Evolutionary conservation across 2,888 invertebrate genomes (phyloP).

Genomic region (Rhopalosiphum nymphaeae): DNA sequence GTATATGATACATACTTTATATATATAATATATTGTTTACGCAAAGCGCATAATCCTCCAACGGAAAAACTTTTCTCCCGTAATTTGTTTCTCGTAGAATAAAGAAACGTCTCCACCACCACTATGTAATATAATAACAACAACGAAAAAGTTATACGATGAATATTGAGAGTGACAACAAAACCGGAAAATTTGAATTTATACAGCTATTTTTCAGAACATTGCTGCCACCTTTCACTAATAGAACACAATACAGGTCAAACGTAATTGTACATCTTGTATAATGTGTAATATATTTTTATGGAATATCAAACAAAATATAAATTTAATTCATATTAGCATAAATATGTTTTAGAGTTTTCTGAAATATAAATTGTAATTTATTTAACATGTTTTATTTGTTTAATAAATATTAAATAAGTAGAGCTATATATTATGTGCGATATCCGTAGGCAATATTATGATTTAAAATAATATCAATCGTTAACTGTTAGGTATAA

Average conservation of each 20-base stretch:
- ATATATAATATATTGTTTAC: neutral
- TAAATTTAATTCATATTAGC: neutral
- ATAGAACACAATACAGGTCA: conserved; percentile 3
- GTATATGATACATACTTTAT: neutral
- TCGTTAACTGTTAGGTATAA: neutral
- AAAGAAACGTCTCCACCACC: conserved; percentile 33
- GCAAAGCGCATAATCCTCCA: conserved; percentile 2
- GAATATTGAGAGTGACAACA: conserved; percentile 60
- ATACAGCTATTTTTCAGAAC: conserved; percentile 26
- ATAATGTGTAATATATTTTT: neutral
- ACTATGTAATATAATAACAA: conserved; percentile 44
- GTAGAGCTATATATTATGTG: neutral
- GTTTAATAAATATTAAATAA: neutral
- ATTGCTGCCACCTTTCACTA: neutral
- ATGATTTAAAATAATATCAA: neutral
- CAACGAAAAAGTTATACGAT: conserved; percentile 40
- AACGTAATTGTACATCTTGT: neutral
- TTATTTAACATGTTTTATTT: neutral
- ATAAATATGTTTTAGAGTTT: neutral
- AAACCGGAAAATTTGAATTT: conserved; percentile 48
- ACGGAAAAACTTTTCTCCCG: conserved; percentile 46
- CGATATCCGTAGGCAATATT: neutral
- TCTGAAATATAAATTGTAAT: neutral
- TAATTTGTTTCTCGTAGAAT: conserved; percentile 60
- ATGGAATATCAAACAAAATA: neutral